These are phyloP conservation scores for Ptychadena robeensis DNA, from an alignment of 2,797 vertebrate species.

Conservation along the genomic window DNA sequence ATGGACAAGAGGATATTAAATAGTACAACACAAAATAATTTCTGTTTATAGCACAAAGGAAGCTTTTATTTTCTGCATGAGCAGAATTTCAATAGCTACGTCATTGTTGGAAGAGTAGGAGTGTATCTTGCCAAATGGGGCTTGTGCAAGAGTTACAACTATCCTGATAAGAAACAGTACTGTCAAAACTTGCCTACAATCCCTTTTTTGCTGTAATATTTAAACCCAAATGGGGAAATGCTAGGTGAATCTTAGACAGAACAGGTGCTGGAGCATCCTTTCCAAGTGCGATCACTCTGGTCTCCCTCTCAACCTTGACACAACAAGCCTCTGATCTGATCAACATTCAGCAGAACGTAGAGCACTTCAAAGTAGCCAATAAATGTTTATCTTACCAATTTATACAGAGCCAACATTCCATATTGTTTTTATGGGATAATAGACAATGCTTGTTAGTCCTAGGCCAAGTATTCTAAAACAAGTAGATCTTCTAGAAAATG, in stretches of 20 bases:
- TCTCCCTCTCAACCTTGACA: too few relatives aligned
- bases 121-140: conserved; percentile 47
- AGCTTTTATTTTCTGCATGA: conserved; percentile 56
- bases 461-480: too few relatives aligned
- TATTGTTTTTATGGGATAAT: too few relatives aligned
- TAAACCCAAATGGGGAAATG: conserved; percentile 23
- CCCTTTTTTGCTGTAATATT: conserved; percentile 24
- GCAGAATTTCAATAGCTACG: conserved; percentile 38
- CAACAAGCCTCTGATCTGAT: too few relatives aligned
- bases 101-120: conserved; percentile 44
- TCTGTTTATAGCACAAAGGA: conserved; percentile 60
- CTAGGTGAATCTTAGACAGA: conserved; percentile 11
- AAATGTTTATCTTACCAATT: too few relatives aligned
- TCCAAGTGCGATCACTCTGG: too few relatives aligned
- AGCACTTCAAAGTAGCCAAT: too few relatives aligned
- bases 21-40: conserved; percentile 42
- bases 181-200: conserved; percentile 29
- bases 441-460: too few relatives aligned
- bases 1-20: conserved; percentile 54
- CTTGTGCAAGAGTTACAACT: conserved; percentile 47
- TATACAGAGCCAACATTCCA: too few relatives aligned
- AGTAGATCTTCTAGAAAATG: too few relatives aligned
- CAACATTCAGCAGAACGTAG: too few relatives aligned
- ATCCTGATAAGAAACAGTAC: conserved; percentile 53
- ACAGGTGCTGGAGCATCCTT: conserved; percentile 22